Conservation (phyloP, 53 echinoderm and acorn worm genomes). For the Henricia sp. region DNA sequence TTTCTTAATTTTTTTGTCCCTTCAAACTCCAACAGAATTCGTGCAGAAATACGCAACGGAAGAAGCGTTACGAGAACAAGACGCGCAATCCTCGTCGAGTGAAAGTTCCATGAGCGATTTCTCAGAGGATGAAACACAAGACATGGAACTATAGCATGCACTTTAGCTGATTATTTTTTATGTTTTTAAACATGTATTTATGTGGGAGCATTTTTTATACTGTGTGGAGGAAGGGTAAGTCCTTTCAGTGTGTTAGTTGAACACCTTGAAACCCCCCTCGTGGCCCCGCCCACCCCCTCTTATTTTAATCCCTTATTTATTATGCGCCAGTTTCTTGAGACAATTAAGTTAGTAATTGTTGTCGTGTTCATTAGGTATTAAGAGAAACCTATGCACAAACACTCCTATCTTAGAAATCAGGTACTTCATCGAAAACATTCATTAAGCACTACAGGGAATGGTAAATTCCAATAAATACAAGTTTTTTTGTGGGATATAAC, state of each 20-base stretch:
- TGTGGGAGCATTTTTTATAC: conserved; percentile 71
- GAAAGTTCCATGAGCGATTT: conserved; percentile 98
- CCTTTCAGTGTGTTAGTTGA: conserved; percentile 8
- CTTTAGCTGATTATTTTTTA: conserved; percentile 65
- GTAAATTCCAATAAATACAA: too few relatives aligned
- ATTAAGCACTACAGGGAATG: too few relatives aligned
- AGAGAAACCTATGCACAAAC: too few relatives aligned
- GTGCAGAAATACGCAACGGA: conserved; percentile 99
- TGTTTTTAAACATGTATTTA: conserved; percentile 75
- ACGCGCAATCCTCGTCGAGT: conserved; percentile 90
- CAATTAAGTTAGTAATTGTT: too few relatives aligned
- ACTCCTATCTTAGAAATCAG: too few relatives aligned
- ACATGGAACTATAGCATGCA: conserved; percentile 98
- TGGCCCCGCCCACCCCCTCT: background rate
- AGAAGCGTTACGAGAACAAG: conserved; percentile 91
- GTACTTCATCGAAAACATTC: too few relatives aligned
- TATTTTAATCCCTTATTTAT: conserved; percentile 17
- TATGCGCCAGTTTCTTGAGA: too few relatives aligned
- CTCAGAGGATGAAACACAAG: conserved; percentile 99
- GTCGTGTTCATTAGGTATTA: too few relatives aligned
- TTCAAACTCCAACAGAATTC: conserved; percentile 71
- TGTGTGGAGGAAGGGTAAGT: conserved; percentile 58
- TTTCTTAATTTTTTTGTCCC: background rate
- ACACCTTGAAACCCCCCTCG: background rate
- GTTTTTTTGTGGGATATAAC: too few relatives aligned